Evolutionary conservation across 2,797 vertebrate species (phyloP).

Genomic region (Pseudochaenichthys georgianus): DNA sequence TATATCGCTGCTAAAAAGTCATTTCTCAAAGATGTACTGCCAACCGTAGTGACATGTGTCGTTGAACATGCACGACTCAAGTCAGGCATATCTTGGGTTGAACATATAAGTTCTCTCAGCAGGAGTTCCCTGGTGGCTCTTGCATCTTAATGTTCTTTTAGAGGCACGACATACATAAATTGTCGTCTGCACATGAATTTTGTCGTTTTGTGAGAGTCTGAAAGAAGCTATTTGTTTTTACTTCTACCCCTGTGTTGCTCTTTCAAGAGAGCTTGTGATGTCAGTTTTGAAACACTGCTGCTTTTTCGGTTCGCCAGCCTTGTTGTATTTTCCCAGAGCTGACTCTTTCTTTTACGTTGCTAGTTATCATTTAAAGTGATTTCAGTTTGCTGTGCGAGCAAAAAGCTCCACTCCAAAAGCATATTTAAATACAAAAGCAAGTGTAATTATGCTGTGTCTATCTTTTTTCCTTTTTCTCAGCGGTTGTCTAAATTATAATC

Average conservation of each 20-base stretch:
- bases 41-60: constrained; percentile 17
- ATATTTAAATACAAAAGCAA: constrained; percentile 65
- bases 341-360: constrained; percentile 36
- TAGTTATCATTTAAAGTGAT: constrained; percentile 51
- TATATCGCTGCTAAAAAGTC: not conserved
- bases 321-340: constrained; percentile 33
- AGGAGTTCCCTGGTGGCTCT: constrained; percentile 23
- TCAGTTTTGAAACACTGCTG: constrained; percentile 8
- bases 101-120: constrained; percentile 31
- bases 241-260: constrained; percentile 21
- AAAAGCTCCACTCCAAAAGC: constrained; percentile 46
- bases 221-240: constrained; percentile 20
- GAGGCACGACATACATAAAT: constrained; percentile 21
- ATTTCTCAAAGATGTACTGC: constrained; percentile 8
- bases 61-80: not conserved
- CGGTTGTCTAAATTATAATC: constrained; percentile 81
- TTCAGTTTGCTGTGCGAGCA: constrained; percentile 46
- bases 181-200: constrained; percentile 36
- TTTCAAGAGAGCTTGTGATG: constrained; percentile 35
- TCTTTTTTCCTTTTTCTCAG: constrained; percentile 39
- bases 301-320: constrained; percentile 19
- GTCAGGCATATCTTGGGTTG: not conserved
- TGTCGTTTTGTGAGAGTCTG: constrained; percentile 50
- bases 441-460: constrained; percentile 65
- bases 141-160: constrained; percentile 54